phyloP scores from a whole-genome alignment of 2,113 vertebrate species.

The Callithrix jacchus region DNA sequence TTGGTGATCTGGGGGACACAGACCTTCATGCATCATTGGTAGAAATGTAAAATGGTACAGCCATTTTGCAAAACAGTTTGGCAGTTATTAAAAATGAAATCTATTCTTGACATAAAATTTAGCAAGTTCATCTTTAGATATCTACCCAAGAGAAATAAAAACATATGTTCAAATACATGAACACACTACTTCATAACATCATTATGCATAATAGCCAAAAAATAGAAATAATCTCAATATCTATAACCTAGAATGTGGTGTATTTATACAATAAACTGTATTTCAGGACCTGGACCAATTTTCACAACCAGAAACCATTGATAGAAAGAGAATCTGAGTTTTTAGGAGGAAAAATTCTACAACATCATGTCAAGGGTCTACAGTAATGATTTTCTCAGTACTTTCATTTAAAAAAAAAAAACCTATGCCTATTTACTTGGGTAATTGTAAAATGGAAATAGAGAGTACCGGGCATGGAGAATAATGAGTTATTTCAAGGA shows the following conservation, averaged over 20 bases:
- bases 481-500: not conserved
- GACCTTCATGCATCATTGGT: too few relatives aligned
- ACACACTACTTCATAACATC: too few relatives aligned
- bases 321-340: not conserved
- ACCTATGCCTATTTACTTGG: not conserved
- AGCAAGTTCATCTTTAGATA: not conserved
- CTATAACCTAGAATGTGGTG: not conserved
- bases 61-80: not conserved
- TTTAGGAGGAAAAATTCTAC: not conserved
- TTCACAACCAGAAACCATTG: not conserved
- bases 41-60: too few relatives aligned
- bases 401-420: not conserved
- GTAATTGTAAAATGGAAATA: not conserved
- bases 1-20: not conserved
- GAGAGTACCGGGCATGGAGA: too few relatives aligned
- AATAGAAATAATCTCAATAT: not conserved
- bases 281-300: not conserved
- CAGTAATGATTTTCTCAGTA: not conserved
- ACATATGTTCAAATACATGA: too few relatives aligned
- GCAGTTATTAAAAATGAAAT: not conserved
- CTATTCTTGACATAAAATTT: not conserved
- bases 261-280: not conserved
- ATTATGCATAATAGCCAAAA: too few relatives aligned
- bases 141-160: too few relatives aligned
- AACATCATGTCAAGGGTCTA: not conserved